These are phyloP conservation scores for Heterotis niloticus DNA, from an alignment of 2,113 vertebrate genomes.

Conservation along the genomic window DNA sequence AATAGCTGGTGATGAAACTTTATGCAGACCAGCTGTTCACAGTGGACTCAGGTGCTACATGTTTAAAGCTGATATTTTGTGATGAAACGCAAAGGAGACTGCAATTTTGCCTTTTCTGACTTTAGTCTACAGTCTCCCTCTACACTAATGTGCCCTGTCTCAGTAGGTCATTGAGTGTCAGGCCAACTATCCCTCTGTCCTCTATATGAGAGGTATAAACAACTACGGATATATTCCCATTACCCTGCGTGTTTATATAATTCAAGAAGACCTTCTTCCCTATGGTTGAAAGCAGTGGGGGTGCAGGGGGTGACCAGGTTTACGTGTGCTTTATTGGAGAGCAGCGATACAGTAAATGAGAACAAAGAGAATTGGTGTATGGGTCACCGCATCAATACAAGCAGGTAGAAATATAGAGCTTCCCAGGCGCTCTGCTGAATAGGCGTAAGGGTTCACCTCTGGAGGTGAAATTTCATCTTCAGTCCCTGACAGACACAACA, in stretches of 20 bases:
- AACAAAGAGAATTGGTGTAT: background rate
- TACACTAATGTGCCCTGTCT: too few species aligned
- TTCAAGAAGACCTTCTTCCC: background rate
- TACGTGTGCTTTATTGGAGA: background rate
- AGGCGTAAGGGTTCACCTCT: constrained; percentile 39
- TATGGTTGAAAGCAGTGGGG: background rate
- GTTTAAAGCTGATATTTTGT: too few species aligned
- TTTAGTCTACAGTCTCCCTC: too few species aligned
- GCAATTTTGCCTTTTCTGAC: too few species aligned
- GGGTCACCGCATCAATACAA: background rate
- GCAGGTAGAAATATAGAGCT: constrained; percentile 25
- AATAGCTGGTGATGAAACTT: too few species aligned
- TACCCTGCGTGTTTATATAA: background rate
- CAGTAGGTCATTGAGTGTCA: too few species aligned
- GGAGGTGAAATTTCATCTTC: constrained; percentile 45
- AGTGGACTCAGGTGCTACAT: too few species aligned
- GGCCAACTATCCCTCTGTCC: too few species aligned
- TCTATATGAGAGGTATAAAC: too few species aligned
- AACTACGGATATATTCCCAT: background rate
- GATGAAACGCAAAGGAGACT: too few species aligned
- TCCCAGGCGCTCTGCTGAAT: constrained; percentile 34
- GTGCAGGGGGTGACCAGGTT: background rate
- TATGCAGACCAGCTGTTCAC: too few species aligned
- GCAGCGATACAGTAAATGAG: background rate
- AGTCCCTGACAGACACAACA: constrained; percentile 37